phyloP scores from a whole-genome alignment of 2,888 invertebrate genomes.

The Geophilus truncorum region DNA sequence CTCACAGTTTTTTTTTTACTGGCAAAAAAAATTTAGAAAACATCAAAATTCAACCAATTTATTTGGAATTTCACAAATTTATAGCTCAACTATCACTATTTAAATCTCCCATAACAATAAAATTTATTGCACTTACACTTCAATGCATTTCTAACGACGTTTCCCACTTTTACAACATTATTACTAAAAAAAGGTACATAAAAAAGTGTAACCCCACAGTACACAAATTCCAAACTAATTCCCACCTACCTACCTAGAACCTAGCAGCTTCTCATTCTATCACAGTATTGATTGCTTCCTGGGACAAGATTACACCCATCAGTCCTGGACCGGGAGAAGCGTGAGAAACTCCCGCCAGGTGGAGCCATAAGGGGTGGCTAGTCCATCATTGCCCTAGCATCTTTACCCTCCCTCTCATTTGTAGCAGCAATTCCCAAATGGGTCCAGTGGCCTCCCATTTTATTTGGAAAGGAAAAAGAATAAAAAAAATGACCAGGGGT shows the following conservation, averaged over 20 bases:
- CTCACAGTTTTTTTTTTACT: too few species aligned
- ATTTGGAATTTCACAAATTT: background rate
- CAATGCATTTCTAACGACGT: too few species aligned
- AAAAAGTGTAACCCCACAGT: background rate
- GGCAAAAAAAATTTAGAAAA: background rate
- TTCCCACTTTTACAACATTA: background rate
- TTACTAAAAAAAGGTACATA: background rate
- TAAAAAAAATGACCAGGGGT: background rate
- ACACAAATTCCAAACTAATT: slow-evolving; percentile 2
- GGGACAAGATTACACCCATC: slow-evolving; percentile 10
- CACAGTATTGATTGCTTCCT: slow-evolving; percentile 16
- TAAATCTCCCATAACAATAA: background rate
- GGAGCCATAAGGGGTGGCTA: slow-evolving; percentile 9
- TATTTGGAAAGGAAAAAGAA: background rate
- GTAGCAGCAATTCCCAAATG: background rate
- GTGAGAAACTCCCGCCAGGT: slow-evolving; percentile 14
- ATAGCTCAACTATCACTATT: background rate
- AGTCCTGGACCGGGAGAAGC: background rate
- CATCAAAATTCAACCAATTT: background rate
- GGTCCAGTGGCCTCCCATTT: background rate
- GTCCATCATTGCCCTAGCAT: slow-evolving; percentile 5
- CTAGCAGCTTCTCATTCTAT: background rate
- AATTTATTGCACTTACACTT: too few species aligned
- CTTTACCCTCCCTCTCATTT: slow-evolving; percentile 15
- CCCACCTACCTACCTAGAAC: background rate